Percentiles rank a stretch among this genome's conserved stretches.
Evolutionary conservation across 2,113 vertebrate genomes (phyloP).

Genomic region (Hippolais icterina): DNA sequence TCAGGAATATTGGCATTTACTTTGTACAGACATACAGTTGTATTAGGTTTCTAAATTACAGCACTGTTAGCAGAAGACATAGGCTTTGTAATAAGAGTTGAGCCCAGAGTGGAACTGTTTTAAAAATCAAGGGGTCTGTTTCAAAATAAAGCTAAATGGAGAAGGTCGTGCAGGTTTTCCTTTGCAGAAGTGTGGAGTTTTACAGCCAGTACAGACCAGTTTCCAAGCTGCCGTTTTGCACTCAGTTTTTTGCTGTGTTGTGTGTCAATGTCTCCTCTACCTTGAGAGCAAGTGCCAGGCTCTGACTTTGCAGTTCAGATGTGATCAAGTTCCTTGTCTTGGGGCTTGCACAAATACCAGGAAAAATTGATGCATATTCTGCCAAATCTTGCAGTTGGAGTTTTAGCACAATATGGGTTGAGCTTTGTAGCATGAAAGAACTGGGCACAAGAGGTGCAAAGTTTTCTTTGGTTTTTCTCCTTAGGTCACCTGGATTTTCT

Average conservation of each 20-base stretch:
- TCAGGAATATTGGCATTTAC: not conserved
- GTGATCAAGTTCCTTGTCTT: not conserved
- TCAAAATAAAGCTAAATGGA: not conserved
- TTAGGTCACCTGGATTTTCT: not conserved
- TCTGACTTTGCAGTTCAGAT: not conserved
- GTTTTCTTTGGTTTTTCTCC: not conserved
- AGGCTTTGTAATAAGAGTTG: not conserved
- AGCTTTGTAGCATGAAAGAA: not conserved
- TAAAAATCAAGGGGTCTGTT: not conserved
- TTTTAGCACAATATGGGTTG: not conserved
- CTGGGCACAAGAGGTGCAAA: not conserved
- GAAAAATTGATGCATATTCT: not conserved
- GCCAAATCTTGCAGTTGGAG: not conserved
- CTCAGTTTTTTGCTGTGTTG: fast-evolving
- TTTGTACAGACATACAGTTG: not conserved
- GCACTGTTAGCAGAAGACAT: not conserved
- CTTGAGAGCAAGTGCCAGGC: not conserved
- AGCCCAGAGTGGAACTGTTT: not conserved
- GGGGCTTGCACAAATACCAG: not conserved
- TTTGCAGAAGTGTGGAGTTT: not conserved
- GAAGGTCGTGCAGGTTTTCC: not conserved
- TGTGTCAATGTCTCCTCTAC: not conserved
- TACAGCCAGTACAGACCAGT: not conserved
- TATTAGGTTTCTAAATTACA: constrained; percentile 20
- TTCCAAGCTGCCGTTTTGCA: not conserved